Percentiles rank a stretch among this genome's conserved stretches.
phyloP scores from a whole-genome alignment of 2,888 invertebrate genomes.

The Pediacus dermestoides region DNA sequence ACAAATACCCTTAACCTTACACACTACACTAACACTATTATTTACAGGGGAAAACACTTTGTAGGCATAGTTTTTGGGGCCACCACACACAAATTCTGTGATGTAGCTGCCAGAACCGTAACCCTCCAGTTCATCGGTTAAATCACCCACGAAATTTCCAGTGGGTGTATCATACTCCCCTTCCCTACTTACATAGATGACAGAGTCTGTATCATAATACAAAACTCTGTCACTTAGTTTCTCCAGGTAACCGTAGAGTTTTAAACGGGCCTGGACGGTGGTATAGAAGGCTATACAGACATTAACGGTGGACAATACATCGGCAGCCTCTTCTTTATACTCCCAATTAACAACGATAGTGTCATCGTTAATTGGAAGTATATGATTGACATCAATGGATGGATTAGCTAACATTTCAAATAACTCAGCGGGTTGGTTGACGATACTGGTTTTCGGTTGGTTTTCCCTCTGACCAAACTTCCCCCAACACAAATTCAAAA shows the following conservation, averaged over 20 bases:
- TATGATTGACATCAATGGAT: constrained; percentile 9
- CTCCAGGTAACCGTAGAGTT: constrained; percentile 30
- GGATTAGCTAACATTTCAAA: constrained; percentile 14
- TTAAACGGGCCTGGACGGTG: constrained; percentile 18
- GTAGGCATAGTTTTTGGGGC: constrained; percentile 42
- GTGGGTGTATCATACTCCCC: constrained; percentile 31
- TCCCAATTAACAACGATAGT: constrained; percentile 26
- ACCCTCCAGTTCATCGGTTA: constrained; percentile 39
- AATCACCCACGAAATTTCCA: constrained; percentile 40
- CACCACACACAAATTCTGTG: constrained; percentile 38
- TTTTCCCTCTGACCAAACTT: constrained; percentile 23
- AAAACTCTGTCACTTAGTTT: constrained; percentile 32
- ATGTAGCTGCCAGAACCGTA: constrained; percentile 37
- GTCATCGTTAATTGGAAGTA: constrained; percentile 16
- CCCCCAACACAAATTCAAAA: constrained; percentile 6
- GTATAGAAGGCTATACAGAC: constrained; percentile 34
- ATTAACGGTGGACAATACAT: constrained; percentile 27
- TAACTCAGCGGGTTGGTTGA: constrained; percentile 9
- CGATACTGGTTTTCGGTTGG: constrained; percentile 17
- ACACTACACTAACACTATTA: constrained; percentile 4
- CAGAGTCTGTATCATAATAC: constrained; percentile 43
- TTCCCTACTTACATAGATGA: constrained; percentile 30
- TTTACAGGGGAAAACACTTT: constrained; percentile 17
- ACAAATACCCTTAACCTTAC: constrained; percentile 12
- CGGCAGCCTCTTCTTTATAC: constrained; percentile 20